Conservation (phyloP, 2,888 invertebrate genomes). For the Xylocampa areola region DNA sequence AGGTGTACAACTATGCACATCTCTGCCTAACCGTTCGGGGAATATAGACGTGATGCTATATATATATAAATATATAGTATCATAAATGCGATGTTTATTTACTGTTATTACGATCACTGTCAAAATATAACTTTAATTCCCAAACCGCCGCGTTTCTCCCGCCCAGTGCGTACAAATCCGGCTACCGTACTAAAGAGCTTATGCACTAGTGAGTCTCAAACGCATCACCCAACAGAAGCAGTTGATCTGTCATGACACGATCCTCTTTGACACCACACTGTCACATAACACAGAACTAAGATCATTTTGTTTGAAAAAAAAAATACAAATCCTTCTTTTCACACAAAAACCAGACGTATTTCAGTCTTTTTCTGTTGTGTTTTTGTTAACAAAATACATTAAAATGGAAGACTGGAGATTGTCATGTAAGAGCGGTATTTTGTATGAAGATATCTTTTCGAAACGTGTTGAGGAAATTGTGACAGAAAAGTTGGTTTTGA, state of each 20-base stretch:
- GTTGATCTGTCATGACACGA: slow-evolving; percentile 19
- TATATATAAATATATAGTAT: too few species aligned
- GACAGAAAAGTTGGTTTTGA: neutral
- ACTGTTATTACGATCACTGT: too few species aligned
- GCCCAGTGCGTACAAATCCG: slow-evolving; percentile 56
- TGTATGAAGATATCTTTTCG: neutral
- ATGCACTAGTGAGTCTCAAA: slow-evolving; percentile 60
- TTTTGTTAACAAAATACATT: neutral
- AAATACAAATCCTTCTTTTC: slow-evolving; percentile 7
- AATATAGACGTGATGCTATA: too few species aligned
- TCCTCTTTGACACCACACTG: slow-evolving; percentile 15
- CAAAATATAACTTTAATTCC: neutral
- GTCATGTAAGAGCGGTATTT: neutral
- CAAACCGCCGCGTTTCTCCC: slow-evolving; percentile 5
- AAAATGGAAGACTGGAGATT: neutral
- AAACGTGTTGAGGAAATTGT: neutral
- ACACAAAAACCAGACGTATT: slow-evolving; percentile 6
- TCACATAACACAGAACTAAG: slow-evolving; percentile 7
- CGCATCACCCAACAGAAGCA: slow-evolving; percentile 54
- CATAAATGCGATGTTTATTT: too few species aligned
- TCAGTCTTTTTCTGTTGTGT: neutral
- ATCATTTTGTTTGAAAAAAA: slow-evolving; percentile 38
- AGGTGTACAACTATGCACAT: too few species aligned
- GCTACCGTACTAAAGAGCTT: slow-evolving; percentile 67
- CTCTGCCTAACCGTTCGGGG: too few species aligned